phyloP scores from a whole-genome alignment of 1,140 invertebrate species.

The Drosophila murphyi region DNA sequence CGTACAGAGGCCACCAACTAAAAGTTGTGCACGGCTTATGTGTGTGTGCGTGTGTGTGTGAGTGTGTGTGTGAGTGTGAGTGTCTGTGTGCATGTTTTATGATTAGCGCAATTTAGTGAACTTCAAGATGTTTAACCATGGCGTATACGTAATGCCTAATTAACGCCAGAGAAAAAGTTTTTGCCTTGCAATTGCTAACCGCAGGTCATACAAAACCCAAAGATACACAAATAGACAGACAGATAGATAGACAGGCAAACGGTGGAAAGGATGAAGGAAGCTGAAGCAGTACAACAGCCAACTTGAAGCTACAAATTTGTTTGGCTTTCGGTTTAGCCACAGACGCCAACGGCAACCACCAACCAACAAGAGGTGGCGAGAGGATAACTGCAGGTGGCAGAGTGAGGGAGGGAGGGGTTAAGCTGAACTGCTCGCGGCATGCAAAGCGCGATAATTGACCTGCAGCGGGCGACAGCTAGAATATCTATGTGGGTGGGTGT shows the following conservation, averaged over 20 bases:
- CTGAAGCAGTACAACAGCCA: conserved; percentile 28
- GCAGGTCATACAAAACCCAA: conserved; percentile 53
- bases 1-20: conserved; percentile 40
- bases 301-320: conserved; percentile 76
- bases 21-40: not conserved
- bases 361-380: conserved; percentile 15
- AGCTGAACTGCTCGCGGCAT: conserved; percentile 66
- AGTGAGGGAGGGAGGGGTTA: not conserved
- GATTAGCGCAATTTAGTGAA: conserved; percentile 71
- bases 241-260: not conserved
- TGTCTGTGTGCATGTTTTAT: conserved; percentile 38
- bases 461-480: conserved; percentile 54
- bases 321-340: conserved; percentile 57
- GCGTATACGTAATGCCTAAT: conserved; percentile 71
- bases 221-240: conserved; percentile 22
- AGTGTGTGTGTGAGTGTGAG: not conserved
- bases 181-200: conserved; percentile 67
- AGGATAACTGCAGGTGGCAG: not conserved
- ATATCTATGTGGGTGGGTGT: conserved; percentile 38
- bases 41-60: not conserved
- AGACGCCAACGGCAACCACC: conserved; percentile 42
- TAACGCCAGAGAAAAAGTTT: conserved; percentile 68
- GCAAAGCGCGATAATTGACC: conserved; percentile 79
- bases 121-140: conserved; percentile 49
- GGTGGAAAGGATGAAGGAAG: no score